A percentile compares a stretch with the other conserved stretches of the same genome.
Conservation (phyloP, 2,797 vertebrate species). For the Amphiprion clarkii region DNA sequence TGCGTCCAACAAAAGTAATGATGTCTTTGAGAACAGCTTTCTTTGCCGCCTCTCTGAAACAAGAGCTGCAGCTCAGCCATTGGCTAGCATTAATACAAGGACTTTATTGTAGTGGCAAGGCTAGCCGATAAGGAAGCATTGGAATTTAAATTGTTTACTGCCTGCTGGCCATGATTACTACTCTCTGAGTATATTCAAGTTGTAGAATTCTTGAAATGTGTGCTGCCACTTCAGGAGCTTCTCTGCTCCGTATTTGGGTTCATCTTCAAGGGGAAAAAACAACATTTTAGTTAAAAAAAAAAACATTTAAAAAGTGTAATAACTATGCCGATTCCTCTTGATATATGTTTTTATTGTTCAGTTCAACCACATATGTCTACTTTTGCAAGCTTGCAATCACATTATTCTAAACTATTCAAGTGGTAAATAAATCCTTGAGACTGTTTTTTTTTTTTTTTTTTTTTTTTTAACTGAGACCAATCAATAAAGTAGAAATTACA, state of each 20-base stretch:
- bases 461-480: slow-evolving; percentile 13
- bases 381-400: slow-evolving; percentile 20
- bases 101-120: slow-evolving; percentile 33
- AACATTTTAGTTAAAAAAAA: background rate
- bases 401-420: background rate
- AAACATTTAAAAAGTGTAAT: background rate
- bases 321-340: no score
- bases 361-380: slow-evolving; percentile 14
- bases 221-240: slow-evolving; percentile 1
- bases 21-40: slow-evolving; percentile 69
- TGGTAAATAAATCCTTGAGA: slow-evolving; percentile 7
- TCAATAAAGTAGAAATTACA: slow-evolving; percentile 19
- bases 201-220: slow-evolving; percentile 24
- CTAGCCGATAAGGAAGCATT: slow-evolving; percentile 31
- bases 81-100: slow-evolving; percentile 34
- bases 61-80: slow-evolving; percentile 39
- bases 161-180: slow-evolving; percentile 21
- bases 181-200: slow-evolving; percentile 4
- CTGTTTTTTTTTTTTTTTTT: no score
- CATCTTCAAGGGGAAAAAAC: background rate
- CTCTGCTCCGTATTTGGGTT: slow-evolving; percentile 18
- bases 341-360: background rate
- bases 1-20: slow-evolving; percentile 75
- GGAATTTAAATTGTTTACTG: slow-evolving; percentile 48
- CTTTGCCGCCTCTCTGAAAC: slow-evolving; percentile 42